Base-by-base conservation (phyloP, 2,888 invertebrate species). In the Cordilura impudica region DNA sequence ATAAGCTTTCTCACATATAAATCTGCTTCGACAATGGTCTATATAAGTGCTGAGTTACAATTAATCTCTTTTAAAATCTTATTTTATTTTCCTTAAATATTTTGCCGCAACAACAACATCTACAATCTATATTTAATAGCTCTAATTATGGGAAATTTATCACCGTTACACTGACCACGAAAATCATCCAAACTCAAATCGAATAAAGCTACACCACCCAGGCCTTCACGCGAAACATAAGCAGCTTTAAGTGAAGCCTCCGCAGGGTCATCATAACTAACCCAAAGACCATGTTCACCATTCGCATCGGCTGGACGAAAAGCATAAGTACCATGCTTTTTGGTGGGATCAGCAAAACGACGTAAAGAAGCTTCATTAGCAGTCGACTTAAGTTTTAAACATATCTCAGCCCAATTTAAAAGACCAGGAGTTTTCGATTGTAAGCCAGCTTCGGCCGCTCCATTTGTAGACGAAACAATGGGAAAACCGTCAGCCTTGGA, bases 121-220 rank as follows among this genome's bases (percentile, higher is more conserved):
- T 63, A 65, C 7, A 92, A 90, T 77, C 92, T 91, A 86, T 91
- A 93, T 89, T 94, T 95, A 74, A 94, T 94, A 18, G 94, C 94
- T 81, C 94, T 92, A 67, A 95, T 90, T 81, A 96, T 92, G 0
- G 96, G 96, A 88, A 92, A 96, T 84, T 95, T 95, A 87, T 95
- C 94, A 0, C 94, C 94, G 4, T 93, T 93, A 90, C 96, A 96
- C 4, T 94, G 91, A 1, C 96, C 96, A 51, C 94, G 93, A 91
- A 95, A 95, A 87, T 96, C 96, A 82, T 96, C 96, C 88, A 94
- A 88, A 0, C 94, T 94, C 14, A 96, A 89, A 83, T 96, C 96
- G 51, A 92, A 91, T 49, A 96, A 90, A 0, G 95, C 94, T 16
- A 96, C 90, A 43, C 96, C 96, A 8, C 95, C 96, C 1, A 96